Evolutionary conservation across 2,888 invertebrate genomes (phyloP).

Genomic region (Ecdyonurus torrentis): DNA sequence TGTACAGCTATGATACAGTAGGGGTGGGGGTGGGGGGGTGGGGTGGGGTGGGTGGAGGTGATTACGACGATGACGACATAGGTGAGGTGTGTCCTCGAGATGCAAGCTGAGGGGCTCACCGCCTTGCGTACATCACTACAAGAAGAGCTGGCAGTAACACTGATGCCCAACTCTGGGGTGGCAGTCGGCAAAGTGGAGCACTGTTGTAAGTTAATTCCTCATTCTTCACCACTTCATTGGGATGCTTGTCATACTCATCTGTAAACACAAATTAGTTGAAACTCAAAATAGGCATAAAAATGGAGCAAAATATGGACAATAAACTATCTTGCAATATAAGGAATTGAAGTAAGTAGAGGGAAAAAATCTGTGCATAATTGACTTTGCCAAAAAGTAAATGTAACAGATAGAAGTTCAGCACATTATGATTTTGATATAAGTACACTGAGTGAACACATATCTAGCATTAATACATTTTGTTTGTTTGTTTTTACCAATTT

Average conservation of each 20-base stretch:
- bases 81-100: too few species aligned
- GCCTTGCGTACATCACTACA: background rate
- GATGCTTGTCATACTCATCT: conserved; percentile 76
- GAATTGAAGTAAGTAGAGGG: background rate
- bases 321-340: background rate
- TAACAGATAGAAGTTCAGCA: too few species aligned
- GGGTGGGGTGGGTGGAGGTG: background rate
- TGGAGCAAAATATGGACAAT: too few species aligned
- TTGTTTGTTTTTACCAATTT: too few species aligned
- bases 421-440: too few species aligned
- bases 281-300: too few species aligned
- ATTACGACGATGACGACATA: background rate
- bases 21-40: conserved; percentile 2
- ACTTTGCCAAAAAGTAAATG: too few species aligned
- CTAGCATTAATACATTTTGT: too few species aligned
- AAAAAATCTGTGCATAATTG: conserved; percentile 5
- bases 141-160: background rate
- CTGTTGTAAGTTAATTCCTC: conserved; percentile 71
- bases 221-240: conserved; percentile 84
- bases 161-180: background rate
- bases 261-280: conserved; percentile 23
- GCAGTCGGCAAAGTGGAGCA: conserved; percentile 7
- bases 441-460: too few species aligned
- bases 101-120: background rate
- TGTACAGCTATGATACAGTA: conserved; percentile 14